These are phyloP conservation scores for Arrhamphus sclerolepis DNA, from an alignment of 2,797 vertebrate species.

Conservation along the genomic window DNA sequence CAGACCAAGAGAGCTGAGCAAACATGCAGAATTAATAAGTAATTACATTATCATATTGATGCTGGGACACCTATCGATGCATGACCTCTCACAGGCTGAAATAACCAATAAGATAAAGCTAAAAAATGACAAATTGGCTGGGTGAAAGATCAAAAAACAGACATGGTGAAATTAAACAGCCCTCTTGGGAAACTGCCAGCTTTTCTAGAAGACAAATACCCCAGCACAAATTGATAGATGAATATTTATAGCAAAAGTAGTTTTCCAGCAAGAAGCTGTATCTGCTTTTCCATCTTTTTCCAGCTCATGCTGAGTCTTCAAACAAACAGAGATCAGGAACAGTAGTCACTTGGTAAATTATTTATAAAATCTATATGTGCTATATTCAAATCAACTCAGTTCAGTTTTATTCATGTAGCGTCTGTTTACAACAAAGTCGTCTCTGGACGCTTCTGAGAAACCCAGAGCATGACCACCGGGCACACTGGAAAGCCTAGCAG, in stretches of 20 bases:
- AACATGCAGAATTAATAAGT: constrained; percentile 33
- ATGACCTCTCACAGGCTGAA: constrained; percentile 19
- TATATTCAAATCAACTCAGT: too few relatives aligned
- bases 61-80: constrained; percentile 35
- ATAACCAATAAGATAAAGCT: constrained; percentile 28
- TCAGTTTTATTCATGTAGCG: too few relatives aligned
- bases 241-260: constrained; percentile 35
- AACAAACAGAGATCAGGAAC: background rate
- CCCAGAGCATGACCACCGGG: too few relatives aligned
- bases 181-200: constrained; percentile 19
- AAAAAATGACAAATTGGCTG: constrained; percentile 47
- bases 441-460: too few relatives aligned
- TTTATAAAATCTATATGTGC: too few relatives aligned
- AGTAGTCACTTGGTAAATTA: background rate
- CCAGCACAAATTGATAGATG: constrained; percentile 31
- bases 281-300: background rate
- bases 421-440: too few relatives aligned
- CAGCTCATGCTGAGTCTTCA: background rate
- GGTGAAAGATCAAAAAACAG: constrained; percentile 17
- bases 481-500: too few relatives aligned
- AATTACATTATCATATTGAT: constrained; percentile 35
- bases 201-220: constrained; percentile 13
- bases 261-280: background rate
- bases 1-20: constrained; percentile 12
- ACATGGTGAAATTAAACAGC: constrained; percentile 2